Conservation (phyloP, 1,140 invertebrate genomes). For the Panagrolaimus sp. region DNA sequence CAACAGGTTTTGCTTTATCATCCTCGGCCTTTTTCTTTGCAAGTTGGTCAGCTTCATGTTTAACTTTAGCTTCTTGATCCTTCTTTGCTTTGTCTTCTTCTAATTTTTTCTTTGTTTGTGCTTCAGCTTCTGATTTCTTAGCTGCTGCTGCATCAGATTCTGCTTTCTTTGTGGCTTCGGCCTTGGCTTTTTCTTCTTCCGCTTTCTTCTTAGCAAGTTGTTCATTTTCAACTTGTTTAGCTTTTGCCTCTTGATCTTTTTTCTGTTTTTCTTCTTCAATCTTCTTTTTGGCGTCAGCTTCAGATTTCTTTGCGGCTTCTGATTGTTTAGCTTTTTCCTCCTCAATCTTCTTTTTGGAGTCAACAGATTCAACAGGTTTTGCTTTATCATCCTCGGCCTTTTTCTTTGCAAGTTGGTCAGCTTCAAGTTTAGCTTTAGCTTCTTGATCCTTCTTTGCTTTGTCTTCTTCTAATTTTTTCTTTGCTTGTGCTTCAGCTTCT, state of each 20-base stretch:
- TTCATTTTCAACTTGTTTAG: background rate
- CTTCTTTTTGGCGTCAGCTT: slow-evolving; percentile 1
- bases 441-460: background rate
- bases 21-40: no score
- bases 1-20: no score
- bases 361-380: no score
- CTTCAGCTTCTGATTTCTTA: background rate
- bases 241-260: background rate
- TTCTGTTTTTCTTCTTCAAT: background rate
- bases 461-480: background rate
- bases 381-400: background rate
- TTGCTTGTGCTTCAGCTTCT: background rate
- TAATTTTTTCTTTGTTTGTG: background rate
- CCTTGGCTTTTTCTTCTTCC: background rate
- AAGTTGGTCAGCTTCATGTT: background rate
- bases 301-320: slow-evolving; percentile 3
- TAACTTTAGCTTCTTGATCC: background rate
- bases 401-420: slow-evolving; percentile 5
- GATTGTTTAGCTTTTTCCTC: background rate
- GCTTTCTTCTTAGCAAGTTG: background rate
- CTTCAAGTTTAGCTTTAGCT: background rate
- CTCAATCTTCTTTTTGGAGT: background rate
- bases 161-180: background rate
- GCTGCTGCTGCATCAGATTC: background rate
- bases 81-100: background rate